Conservation (phyloP, 2,797 vertebrate species). For the Sebastes ruberrimus region DNA sequence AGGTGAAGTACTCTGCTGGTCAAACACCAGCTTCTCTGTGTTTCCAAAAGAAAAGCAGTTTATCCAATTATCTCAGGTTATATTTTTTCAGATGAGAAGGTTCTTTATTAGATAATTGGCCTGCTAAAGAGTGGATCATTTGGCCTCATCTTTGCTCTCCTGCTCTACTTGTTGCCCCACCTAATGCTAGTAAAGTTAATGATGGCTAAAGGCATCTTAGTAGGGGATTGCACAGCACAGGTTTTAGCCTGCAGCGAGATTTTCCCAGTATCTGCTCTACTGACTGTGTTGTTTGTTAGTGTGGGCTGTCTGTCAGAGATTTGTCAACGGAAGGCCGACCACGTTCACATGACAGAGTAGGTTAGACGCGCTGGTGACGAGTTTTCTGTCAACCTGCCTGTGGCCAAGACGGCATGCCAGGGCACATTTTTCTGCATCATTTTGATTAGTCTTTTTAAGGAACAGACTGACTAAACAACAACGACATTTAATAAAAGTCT, state of each 20-base stretch:
- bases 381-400: neutral
- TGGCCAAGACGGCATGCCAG: neutral
- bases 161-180: conserved; percentile 1
- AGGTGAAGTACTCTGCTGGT: neutral
- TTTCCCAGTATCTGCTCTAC: neutral
- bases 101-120: neutral
- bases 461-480: neutral
- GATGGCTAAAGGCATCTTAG: neutral
- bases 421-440: neutral
- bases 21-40: neutral
- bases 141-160: neutral
- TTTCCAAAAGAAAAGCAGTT: neutral
- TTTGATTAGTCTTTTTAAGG: neutral
- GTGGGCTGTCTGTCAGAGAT: conserved; percentile 1
- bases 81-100: neutral
- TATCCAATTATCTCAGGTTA: neutral
- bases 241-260: conserved; percentile 5
- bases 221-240: conserved; percentile 27
- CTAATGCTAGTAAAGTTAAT: neutral
- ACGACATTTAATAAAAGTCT: neutral
- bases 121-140: neutral
- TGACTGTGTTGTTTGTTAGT: neutral
- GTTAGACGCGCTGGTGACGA: neutral
- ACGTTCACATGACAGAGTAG: conserved; percentile 21
- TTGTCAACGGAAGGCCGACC: neutral